A percentile compares a stretch with the other conserved stretches of the same genome.
These are phyloP conservation scores for Alcis repandata DNA, from an alignment of 2,888 invertebrate genomes.

Conservation along the genomic window DNA sequence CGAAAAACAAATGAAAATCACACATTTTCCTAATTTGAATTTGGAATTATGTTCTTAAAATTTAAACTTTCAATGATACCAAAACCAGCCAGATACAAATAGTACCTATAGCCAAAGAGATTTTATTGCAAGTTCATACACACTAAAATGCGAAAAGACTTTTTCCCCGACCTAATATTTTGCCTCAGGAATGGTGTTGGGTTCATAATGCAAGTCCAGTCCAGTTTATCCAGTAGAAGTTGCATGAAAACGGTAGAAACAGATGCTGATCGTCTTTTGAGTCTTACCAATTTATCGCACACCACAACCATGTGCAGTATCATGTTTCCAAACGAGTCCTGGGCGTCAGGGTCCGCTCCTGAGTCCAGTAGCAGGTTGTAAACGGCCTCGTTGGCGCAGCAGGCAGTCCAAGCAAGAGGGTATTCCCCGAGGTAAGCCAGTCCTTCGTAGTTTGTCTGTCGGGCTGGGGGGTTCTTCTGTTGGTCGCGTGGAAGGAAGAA, in stretches of 20 bases:
- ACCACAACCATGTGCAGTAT: conserved; percentile 99
- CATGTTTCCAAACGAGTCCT: conserved; percentile 99
- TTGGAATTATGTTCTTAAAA: too few relatives aligned
- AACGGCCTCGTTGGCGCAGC: conserved; percentile 98
- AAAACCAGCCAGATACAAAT: too few relatives aligned
- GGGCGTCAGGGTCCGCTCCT: conserved; percentile 97
- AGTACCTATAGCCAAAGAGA: too few relatives aligned
- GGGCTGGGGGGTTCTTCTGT: conserved; percentile 91
- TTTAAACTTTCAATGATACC: too few relatives aligned
- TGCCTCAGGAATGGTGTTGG: too few relatives aligned
- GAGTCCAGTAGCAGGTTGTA: conserved; percentile 97
- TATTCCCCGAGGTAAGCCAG: conserved; percentile 99
- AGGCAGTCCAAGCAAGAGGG: conserved; percentile 98
- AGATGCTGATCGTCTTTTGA: neutral
- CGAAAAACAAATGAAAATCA: too few relatives aligned
- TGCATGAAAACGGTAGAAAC: neutral
- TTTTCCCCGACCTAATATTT: too few relatives aligned
- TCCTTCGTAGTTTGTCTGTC: conserved; percentile 97
- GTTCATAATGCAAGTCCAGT: too few relatives aligned
- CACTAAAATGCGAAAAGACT: too few relatives aligned
- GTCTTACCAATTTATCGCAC: conserved; percentile 95
- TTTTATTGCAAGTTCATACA: too few relatives aligned
- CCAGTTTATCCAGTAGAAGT: too few relatives aligned
- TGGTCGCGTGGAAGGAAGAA: conserved; percentile 98
- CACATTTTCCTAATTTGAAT: too few relatives aligned